A percentile compares a stretch with the other conserved stretches of the same genome.
These are phyloP conservation scores for Vespertilio murinus DNA, from an alignment of 2,797 vertebrate species.

Conservation along the genomic window DNA sequence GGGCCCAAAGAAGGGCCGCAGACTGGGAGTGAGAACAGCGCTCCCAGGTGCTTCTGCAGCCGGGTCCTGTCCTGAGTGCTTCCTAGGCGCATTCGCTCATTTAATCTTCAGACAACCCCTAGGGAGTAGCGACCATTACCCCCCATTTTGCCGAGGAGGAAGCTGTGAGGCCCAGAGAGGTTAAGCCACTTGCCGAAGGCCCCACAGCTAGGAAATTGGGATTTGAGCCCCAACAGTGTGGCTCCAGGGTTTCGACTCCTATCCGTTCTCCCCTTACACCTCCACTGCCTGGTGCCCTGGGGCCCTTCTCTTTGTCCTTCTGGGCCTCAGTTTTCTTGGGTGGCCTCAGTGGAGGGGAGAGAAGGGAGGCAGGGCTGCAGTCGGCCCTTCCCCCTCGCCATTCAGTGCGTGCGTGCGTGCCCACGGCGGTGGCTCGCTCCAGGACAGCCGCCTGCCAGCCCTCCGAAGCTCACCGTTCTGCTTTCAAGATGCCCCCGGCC, in stretches of 20 bases:
- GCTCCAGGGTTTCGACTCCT: not conserved
- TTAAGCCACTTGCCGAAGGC: not conserved
- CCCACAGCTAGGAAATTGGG: not conserved
- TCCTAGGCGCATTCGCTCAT: not conserved
- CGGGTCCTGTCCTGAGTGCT: not conserved
- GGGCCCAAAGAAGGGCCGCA: rapidly evolving
- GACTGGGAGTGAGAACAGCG: rapidly evolving
- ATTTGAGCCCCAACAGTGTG: too few species aligned
- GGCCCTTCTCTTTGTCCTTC: not conserved
- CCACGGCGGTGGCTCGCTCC: rapidly evolving
- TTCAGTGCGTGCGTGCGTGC: rapidly evolving
- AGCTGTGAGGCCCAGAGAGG: not conserved
- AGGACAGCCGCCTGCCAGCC: not conserved
- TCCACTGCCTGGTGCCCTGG: too few species aligned
- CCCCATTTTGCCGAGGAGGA: not conserved
- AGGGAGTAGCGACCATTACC: not conserved
- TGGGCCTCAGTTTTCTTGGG: not conserved
- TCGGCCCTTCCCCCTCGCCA: rapidly evolving
- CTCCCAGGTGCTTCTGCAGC: not conserved
- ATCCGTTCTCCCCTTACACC: rapidly evolving
- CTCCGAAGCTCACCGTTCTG: not conserved
- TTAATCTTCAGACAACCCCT: not conserved
- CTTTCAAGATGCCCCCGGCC: not conserved
- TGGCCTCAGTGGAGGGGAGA: rapidly evolving
- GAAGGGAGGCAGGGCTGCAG: not conserved